Conservation (phyloP, 2,888 invertebrate genomes). For the Orchesella flavescens region DNA sequence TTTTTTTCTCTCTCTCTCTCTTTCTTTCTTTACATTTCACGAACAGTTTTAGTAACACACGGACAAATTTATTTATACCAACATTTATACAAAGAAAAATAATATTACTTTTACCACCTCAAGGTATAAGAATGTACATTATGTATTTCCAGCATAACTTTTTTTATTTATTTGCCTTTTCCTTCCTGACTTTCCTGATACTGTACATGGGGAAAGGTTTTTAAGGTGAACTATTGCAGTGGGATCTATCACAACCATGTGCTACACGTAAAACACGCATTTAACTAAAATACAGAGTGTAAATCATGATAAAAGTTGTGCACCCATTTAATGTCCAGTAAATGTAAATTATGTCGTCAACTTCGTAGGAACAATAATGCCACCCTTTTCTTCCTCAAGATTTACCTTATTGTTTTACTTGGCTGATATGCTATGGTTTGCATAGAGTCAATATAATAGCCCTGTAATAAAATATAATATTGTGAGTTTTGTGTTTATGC, state of each 20-base stretch:
- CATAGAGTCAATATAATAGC: not conserved
- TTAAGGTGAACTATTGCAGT: too few relatives aligned
- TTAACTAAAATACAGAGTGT: constrained; percentile 7
- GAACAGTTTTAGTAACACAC: not conserved
- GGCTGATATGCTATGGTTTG: not conserved
- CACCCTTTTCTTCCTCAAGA: constrained; percentile 6
- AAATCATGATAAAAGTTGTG: constrained; percentile 63
- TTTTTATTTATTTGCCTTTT: too few relatives aligned
- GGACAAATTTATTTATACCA: too few relatives aligned
- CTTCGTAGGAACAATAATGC: not conserved
- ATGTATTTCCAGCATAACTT: too few relatives aligned
- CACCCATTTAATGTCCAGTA: constrained; percentile 62
- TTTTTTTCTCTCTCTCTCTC: not conserved
- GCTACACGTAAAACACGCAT: too few relatives aligned
- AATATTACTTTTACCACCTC: too few relatives aligned
- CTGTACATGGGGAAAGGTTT: too few relatives aligned
- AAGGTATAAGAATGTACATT: too few relatives aligned
- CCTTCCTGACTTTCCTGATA: too few relatives aligned
- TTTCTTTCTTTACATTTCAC: constrained; percentile 33
- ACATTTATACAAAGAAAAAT: too few relatives aligned
- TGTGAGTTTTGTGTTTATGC: constrained; percentile 10
- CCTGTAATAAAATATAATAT: constrained; percentile 3
- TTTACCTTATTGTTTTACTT: constrained; percentile 38
- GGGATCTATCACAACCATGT: too few relatives aligned
- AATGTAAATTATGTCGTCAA: constrained; percentile 66